Evolutionary conservation across 2,888 invertebrate genomes (phyloP).

Genomic region (Tubulanus polymorphus): DNA sequence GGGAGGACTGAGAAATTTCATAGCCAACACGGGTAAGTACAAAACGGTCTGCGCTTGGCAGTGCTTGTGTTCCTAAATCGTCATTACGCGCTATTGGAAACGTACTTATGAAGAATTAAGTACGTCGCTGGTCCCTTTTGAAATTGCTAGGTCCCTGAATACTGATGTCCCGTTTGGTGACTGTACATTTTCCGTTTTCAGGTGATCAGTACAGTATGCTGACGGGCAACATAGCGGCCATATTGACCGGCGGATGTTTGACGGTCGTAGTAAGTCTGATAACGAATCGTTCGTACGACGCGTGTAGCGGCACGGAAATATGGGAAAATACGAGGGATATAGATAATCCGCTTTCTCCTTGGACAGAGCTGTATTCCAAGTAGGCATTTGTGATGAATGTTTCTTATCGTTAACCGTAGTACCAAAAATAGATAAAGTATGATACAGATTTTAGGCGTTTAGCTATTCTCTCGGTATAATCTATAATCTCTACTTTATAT

Average conservation of each 20-base stretch:
- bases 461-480: too few species aligned
- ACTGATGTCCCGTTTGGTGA: background rate
- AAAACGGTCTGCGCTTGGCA: too few species aligned
- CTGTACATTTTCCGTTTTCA: conserved; percentile 15
- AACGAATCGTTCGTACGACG: conserved; percentile 18
- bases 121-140: background rate
- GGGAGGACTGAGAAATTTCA: conserved; percentile 46
- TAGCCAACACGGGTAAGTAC: too few species aligned
- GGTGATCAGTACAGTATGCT: conserved; percentile 50
- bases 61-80: too few species aligned
- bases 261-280: conserved; percentile 36
- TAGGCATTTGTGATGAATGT: too few species aligned
- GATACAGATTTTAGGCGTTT: too few species aligned
- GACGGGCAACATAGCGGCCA: conserved; percentile 47
- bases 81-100: too few species aligned
- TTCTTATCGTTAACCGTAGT: too few species aligned
- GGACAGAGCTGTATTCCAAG: conserved; percentile 51
- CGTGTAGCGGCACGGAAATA: conserved; percentile 26
- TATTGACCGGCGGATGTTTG: conserved; percentile 41
- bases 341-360: conserved; percentile 52
- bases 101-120: background rate
- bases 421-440: too few species aligned
- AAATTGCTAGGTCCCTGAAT: background rate
- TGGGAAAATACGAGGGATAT: conserved; percentile 54
- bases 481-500: too few species aligned